Evolutionary conservation across 1,140 invertebrate genomes (phyloP).

Genomic region (Drosophila murphyi): DNA sequence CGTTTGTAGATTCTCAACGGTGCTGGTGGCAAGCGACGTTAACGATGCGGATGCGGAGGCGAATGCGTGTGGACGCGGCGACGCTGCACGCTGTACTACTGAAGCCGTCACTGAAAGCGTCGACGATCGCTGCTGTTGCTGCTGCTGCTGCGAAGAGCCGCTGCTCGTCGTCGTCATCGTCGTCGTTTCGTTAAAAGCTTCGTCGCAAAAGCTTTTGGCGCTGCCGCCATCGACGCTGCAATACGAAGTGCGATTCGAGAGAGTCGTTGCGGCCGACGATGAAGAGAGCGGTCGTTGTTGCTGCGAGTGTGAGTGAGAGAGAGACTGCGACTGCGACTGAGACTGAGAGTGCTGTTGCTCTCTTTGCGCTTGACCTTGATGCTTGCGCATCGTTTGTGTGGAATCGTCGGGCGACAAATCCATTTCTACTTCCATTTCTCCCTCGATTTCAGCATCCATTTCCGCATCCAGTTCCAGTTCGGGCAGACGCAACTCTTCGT

Average conservation of each 20-base stretch:
- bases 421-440: conserved; percentile 23
- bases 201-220: conserved; percentile 76
- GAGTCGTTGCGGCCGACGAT: conserved; percentile 70
- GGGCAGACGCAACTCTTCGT: conserved; percentile 77
- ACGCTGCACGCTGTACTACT: conserved; percentile 51
- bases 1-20: conserved; percentile 58
- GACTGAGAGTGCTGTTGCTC: conserved; percentile 45
- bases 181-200: conserved; percentile 65
- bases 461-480: conserved; percentile 64
- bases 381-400: conserved; percentile 83
- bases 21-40: conserved; percentile 58
- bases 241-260: conserved; percentile 83
- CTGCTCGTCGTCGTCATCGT: not conserved
- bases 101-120: conserved; percentile 45
- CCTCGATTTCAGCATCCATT: conserved; percentile 11
- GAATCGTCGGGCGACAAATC: conserved; percentile 87
- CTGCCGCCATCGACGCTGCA: conserved; percentile 80
- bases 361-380: conserved; percentile 70
- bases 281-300: conserved; percentile 64
- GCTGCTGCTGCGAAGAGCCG: conserved; percentile 20
- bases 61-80: conserved; percentile 75
- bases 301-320: conserved; percentile 20
- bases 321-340: conserved; percentile 22
- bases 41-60: conserved; percentile 63
- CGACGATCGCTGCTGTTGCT: conserved; percentile 46